Percentiles rank a stretch among this genome's conserved stretches.
These are phyloP conservation scores for Nothobranchius furzeri DNA, from an alignment of 2,113 vertebrate genomes.

Conservation along the genomic window DNA sequence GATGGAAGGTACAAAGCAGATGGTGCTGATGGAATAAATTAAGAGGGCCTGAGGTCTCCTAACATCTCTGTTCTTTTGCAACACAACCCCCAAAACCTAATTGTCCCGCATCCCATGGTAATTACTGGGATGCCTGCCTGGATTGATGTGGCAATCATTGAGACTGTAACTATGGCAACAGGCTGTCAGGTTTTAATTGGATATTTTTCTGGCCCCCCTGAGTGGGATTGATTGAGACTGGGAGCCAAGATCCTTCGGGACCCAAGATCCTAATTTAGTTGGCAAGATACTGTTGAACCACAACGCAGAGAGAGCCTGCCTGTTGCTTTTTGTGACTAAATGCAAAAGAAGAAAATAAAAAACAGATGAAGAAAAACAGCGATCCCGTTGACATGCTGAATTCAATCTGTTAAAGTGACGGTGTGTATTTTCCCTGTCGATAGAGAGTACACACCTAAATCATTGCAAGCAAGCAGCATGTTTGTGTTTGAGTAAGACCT, in stretches of 20 bases:
- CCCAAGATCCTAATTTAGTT: conserved; percentile 43
- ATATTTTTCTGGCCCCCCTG: conserved; percentile 35
- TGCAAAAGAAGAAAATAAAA: neutral
- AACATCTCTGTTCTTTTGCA: conserved; percentile 18
- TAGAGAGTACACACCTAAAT: no score
- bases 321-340: neutral
- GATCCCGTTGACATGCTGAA: no score
- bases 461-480: no score
- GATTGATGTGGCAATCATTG: conserved; percentile 62
- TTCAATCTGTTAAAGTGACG: no score
- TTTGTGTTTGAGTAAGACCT: no score
- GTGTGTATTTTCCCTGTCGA: no score
- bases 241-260: conserved; percentile 3
- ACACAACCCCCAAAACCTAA: conserved; percentile 38
- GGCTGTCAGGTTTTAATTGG: conserved; percentile 47
- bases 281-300: conserved; percentile 17
- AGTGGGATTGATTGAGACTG: conserved; percentile 46
- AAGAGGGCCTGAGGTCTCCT: conserved; percentile 18
- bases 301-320: conserved; percentile 20
- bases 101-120: conserved; percentile 37
- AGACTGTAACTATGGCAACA: conserved; percentile 48
- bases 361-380: neutral
- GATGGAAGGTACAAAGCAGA: conserved; percentile 36
- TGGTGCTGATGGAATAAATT: conserved; percentile 30
- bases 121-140: conserved; percentile 24